Base-by-base conservation (phyloP, 2,888 invertebrate species). In the Archips crataeganus region DNA sequence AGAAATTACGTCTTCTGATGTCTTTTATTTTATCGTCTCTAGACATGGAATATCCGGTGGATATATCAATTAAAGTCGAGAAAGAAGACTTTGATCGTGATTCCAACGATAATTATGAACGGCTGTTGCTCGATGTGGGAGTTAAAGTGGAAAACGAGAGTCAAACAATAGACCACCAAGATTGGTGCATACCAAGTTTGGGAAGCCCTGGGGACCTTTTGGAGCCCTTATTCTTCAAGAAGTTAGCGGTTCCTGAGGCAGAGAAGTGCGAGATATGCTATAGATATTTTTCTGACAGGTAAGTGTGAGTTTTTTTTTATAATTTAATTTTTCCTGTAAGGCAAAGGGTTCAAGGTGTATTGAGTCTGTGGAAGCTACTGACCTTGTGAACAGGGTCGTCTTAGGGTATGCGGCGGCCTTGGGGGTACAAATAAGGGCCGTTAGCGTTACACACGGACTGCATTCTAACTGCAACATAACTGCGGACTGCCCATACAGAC, bases 141-240 rank as follows among this genome's bases (percentile, higher is more conserved):
- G 75, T 81, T 8, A 80, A 82, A 65, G 66, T 79, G 11, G 82
- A 80, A 71, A 73, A 78, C 75, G 36, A 79, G 74, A 75, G 67
- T 49, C 59, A 34, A 75, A 62, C 63, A 74, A 68, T 71, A 57
- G 42, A 32, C 9, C 66, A 77, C 8, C 64, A 6, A 5, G 74
- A 74, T 34, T 74, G 74, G 74, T 74, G 74, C 42, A 6, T 74
- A 3, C 5, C 64, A 13, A 65, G 32, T 39, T 69, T 69, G 4
- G 68, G 39, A 32, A 47, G 39, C 23, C 36, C 45, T 15, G 74
- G 54, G 1, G 45, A 68, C 4, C 54, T 74, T 2, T n/a, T 73
- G 32, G 63, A 63, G 42, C 74, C 74, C 0, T 10, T 69, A 2
- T 74, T 60, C 23, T 74, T 70, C 11, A 65, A 15, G 34, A 15